Evolutionary conservation across 2,113 vertebrate species (phyloP).

Genomic region (Sula dactylatra): DNA sequence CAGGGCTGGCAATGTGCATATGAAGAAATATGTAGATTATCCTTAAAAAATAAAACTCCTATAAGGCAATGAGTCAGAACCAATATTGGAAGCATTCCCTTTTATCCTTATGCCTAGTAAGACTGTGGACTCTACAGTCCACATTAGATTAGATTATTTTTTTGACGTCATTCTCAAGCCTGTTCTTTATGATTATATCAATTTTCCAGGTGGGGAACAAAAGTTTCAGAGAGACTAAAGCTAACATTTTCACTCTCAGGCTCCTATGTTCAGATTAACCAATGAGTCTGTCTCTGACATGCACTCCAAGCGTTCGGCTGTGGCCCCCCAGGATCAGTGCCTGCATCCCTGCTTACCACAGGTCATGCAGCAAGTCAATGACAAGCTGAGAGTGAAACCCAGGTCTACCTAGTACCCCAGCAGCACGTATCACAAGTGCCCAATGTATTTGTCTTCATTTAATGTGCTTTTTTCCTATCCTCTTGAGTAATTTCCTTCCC

Average conservation of each 20-base stretch:
- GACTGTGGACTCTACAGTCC: neutral
- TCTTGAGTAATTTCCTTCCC: constrained; percentile 36
- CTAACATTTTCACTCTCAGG: neutral
- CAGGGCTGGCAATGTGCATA: neutral
- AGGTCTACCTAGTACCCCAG: neutral
- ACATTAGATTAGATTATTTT: neutral
- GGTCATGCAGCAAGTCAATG: neutral
- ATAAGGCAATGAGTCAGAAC: neutral
- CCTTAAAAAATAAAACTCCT: neutral
- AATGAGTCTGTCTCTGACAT: neutral
- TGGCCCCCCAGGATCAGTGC: neutral
- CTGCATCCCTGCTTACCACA: neutral
- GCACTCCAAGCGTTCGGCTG: neutral
- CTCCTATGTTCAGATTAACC: neutral
- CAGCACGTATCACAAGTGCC: neutral
- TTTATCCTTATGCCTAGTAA: neutral
- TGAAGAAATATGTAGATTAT: neutral
- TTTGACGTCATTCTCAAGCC: neutral
- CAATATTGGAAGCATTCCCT: neutral
- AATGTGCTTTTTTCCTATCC: neutral
- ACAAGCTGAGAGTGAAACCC: neutral
- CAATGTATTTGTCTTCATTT: constrained; percentile 42
- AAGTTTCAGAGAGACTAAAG: neutral
- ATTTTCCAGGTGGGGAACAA: neutral
- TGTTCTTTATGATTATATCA: neutral